These are phyloP conservation scores for Muscicapa adusta DNA, from an alignment of 2,113 vertebrate genomes.

Conservation along the genomic window DNA sequence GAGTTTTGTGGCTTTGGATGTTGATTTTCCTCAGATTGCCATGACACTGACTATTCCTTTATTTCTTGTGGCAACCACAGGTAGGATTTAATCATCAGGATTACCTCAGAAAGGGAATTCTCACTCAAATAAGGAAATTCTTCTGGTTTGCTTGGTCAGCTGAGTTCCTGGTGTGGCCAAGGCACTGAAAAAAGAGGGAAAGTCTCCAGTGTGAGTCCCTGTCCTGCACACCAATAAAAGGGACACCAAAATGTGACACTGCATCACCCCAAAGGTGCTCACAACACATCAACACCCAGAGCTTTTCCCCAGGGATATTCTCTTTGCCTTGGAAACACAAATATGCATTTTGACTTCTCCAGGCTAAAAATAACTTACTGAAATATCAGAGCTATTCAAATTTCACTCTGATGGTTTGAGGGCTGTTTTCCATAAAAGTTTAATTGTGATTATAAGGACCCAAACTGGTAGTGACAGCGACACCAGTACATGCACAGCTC, in stretches of 20 bases:
- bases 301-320: not conserved
- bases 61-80: not conserved
- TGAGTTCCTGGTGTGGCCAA: fast-evolving
- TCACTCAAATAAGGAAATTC: not conserved
- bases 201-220: not conserved
- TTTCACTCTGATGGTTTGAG: not conserved
- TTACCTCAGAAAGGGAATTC: not conserved
- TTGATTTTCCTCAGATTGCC: not conserved
- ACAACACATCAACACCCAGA: fast-evolving
- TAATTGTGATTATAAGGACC: not conserved
- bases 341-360: not conserved
- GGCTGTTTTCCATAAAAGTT: not conserved
- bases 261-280: not conserved
- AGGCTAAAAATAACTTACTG: not conserved
- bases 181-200: fast-evolving
- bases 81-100: not conserved
- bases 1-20: not conserved
- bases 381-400: not conserved
- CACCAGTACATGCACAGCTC: not conserved
- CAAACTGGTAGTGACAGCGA: fast-evolving
- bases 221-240: not conserved
- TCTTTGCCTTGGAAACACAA: not conserved
- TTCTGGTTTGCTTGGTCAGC: not conserved
- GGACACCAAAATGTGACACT: not conserved
- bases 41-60: not conserved